Evolutionary conservation across 2,888 invertebrate species (phyloP), one percentile per base, ranked within the genome.

Genomic region (Hemistola chrysoprasaria): DNA sequence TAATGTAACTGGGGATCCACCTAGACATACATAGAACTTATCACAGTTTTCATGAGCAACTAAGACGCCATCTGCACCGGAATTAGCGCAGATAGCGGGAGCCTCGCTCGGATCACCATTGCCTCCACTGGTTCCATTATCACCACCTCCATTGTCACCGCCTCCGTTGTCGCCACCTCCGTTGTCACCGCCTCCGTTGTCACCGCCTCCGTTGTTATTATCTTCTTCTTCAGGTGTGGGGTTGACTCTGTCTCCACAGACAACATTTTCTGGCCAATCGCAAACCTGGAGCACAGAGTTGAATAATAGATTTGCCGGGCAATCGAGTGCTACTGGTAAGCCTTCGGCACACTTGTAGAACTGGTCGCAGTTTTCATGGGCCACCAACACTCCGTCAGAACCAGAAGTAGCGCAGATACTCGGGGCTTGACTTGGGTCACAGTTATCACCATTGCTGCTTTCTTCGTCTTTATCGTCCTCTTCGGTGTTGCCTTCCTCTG

Each of bases 41-140:
- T 69, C 59, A 32, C 75, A 74, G 23, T 68, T 62, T 37, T 73
- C 69, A 26, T 73, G 69, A 1, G 69, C 70, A 0, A 73, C 46
- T 0, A 72, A 34, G 2, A 50, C 25, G 6, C 66, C 60, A 0
- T 65, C 64, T 0, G 69, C 66, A n/a, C 45, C 49, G 1, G 53
- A 48, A 9, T 44, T 49, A 1, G 62, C 59, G 11, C 75, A 75
- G 8, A 66, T 63, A 0, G 40, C 29, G 1, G 59, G 56, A 0
- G 71, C 72, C 46, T 70, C 54, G 1, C 40, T 53, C 0, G 69
- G 70, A 8, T 69, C 40, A 21, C 43, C 49, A 22, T 57, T 53
- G 3, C 53, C 47, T 10, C 33, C 40, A 1, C 44, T 47, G 6
- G 32, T 40, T 2, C 31, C 35, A 23, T 22, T 27, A 9, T 16